These are phyloP conservation scores for Conchocele bisecta DNA, from an alignment of 2,888 invertebrate genomes.

Conservation along the genomic window DNA sequence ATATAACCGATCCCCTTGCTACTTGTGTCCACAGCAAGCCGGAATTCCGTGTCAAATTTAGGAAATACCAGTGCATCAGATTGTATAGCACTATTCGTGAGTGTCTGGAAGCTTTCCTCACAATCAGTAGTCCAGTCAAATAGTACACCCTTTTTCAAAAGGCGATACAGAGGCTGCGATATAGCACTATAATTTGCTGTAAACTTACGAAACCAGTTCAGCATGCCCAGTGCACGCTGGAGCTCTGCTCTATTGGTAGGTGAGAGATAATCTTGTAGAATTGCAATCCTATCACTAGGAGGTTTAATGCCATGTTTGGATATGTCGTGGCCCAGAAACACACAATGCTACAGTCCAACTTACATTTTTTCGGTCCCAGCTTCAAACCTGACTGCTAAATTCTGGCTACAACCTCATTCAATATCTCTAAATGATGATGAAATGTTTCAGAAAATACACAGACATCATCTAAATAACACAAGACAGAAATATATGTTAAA, in stretches of 20 bases:
- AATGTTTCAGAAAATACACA: constrained; percentile 25
- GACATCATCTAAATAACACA: constrained; percentile 50
- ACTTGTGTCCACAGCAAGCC: no score
- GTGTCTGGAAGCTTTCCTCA: no score
- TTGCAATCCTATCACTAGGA: constrained; percentile 4
- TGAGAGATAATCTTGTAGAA: constrained; percentile 11
- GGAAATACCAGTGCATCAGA: no score
- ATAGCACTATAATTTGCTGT: no score
- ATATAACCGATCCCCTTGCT: no score
- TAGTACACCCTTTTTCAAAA: no score
- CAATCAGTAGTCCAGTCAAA: no score
- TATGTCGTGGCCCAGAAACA: constrained; percentile 32
- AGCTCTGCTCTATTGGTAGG: constrained; percentile 25
- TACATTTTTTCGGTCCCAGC: constrained; percentile 33
- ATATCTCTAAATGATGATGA: constrained; percentile 14
- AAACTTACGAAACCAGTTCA: constrained; percentile 36
- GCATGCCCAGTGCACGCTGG: constrained; percentile 36
- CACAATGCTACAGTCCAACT: constrained; percentile 18
- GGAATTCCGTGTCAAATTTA: no score
- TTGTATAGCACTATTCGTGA: no score
- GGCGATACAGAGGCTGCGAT: no score
- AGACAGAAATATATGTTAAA: constrained; percentile 36
- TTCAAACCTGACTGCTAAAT: constrained; percentile 19
- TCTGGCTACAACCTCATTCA: constrained; percentile 14
- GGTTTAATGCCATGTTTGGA: constrained; percentile 24